Percentiles rank a stretch among this genome's conserved stretches.
These are phyloP conservation scores for Pyrrhia umbra DNA, from an alignment of 2,888 invertebrate species.

Conservation along the genomic window DNA sequence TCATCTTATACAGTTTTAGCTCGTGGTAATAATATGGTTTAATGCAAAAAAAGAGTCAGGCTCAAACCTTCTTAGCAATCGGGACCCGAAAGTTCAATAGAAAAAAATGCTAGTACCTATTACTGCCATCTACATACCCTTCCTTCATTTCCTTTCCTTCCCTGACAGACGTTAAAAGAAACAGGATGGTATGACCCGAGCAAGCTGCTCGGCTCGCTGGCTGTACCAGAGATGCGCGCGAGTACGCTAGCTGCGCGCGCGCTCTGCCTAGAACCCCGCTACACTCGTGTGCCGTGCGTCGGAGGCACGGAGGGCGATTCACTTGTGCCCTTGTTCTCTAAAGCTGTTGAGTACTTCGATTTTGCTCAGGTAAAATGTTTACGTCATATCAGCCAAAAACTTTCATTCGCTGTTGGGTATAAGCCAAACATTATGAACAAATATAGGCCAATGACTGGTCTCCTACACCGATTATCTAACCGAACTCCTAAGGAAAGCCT, in stretches of 20 bases:
- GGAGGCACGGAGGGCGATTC: slow-evolving; percentile 84
- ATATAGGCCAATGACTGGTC: too few species aligned
- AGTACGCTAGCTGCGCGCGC: slow-evolving; percentile 84
- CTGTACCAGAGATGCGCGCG: slow-evolving; percentile 86
- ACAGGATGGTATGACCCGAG: slow-evolving; percentile 84
- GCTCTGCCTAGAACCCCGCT: slow-evolving; percentile 81
- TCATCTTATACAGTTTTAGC: background rate
- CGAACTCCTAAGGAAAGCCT: too few species aligned
- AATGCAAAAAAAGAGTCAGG: too few species aligned
- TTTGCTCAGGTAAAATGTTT: slow-evolving; percentile 77
- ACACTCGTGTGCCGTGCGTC: slow-evolving; percentile 84
- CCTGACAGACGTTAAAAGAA: slow-evolving; percentile 80
- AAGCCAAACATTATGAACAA: too few species aligned
- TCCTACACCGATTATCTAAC: too few species aligned
- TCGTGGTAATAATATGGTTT: too few species aligned
- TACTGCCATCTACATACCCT: background rate
- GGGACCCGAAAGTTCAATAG: too few species aligned
- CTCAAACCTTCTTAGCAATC: too few species aligned
- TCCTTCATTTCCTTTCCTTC: slow-evolving; percentile 5
- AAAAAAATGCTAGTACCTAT: too few species aligned
- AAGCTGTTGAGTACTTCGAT: slow-evolving; percentile 83
- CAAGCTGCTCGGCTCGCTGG: slow-evolving; percentile 82
- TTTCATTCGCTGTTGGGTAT: background rate
- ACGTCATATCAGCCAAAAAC: background rate
- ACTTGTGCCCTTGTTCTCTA: slow-evolving; percentile 84